These are phyloP conservation scores for Dinothrombium tinctorium DNA, from an alignment of 1,140 invertebrate genomes.

Conservation along the genomic window DNA sequence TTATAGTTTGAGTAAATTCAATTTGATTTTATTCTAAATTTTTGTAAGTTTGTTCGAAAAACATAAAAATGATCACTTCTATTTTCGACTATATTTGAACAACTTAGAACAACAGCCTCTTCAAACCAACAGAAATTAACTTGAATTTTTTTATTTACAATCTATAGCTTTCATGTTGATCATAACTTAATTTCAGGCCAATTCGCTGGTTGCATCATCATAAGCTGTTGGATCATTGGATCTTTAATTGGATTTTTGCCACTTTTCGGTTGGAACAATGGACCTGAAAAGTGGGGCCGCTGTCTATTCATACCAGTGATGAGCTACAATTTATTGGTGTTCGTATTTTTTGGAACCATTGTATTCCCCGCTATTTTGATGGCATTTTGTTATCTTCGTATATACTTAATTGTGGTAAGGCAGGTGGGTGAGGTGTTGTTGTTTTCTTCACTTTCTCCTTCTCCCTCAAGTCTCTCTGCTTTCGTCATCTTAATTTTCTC, in stretches of 20 bases:
- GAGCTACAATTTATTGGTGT: slow-evolving; percentile 63
- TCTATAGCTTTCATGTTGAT: not conserved
- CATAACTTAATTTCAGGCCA: slow-evolving; percentile 3
- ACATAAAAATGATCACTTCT: no score
- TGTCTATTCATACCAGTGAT: slow-evolving; percentile 64
- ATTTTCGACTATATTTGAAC: no score
- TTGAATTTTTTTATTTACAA: slow-evolving; percentile 4
- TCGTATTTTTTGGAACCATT: slow-evolving; percentile 66
- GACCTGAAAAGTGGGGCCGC: slow-evolving; percentile 24
- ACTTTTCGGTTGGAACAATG: slow-evolving; percentile 55
- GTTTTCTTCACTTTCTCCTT: no score
- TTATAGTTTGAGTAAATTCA: no score
- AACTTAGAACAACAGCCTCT: not conserved
- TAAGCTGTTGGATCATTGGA: slow-evolving; percentile 56
- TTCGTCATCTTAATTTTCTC: no score
- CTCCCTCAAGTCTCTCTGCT: no score
- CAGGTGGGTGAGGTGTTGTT: slow-evolving; percentile 41
- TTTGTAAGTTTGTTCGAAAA: no score
- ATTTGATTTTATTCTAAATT: no score
- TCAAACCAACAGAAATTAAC: slow-evolving; percentile 36
- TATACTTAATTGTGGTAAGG: slow-evolving; percentile 60
- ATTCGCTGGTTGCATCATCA: slow-evolving; percentile 40
- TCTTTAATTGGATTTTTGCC: slow-evolving; percentile 53
- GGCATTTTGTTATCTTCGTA: slow-evolving; percentile 59
- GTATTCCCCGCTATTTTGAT: slow-evolving; percentile 57